Evolutionary conservation across 2,797 vertebrate genomes (phyloP), one percentile per base, ranked within the genome.

Genomic region (Enteromius treurensis): DNA sequence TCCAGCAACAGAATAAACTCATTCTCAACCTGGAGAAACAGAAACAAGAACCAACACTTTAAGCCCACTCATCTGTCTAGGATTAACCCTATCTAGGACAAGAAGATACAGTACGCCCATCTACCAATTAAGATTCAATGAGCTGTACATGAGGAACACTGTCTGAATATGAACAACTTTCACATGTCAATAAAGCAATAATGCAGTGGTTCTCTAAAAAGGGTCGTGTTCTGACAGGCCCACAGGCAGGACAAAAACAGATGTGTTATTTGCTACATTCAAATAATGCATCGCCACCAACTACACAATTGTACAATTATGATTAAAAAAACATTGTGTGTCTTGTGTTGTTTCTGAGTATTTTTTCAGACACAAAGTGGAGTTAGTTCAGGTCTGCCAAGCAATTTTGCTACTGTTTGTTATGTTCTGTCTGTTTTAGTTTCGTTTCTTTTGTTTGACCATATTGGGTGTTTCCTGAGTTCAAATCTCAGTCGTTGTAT

Each of bases 1-100:
- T 99, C 98, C 1, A 95, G 89, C n/a, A 93, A 96, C 88, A 99
- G 88, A 91, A 99, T 99, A 89, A 99, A 99, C 91, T 98, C 97
- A 5, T 99, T 99, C 88, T 98, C 97, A 80, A 99, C 97, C 98
- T 99, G 73, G 69, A 88, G 55, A 19, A 73, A 21, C 21, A 55
- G n/a, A 64, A 40, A 73, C 45, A 82, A 83, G 17, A 29, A 74
- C 42, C n/a, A 21, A 9, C 26, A 17, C 13, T 40, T 34, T 79
- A n/a, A 26, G 75, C 6, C n/a, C 14, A 47, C 6, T 47, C n/a
- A 17, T 70, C 40, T 68, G 19, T 53, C 5, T 40, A 40, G 37
- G 37, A 40, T 40, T 40, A 40, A 40, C 37, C 37, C 34, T 45
- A 6, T 32, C 29, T 15, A 32, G 29, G 15, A 8, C 62, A 65